phyloP scores from a whole-genome alignment of 2,113 vertebrate genomes.

The Copsychus sechellarum region DNA sequence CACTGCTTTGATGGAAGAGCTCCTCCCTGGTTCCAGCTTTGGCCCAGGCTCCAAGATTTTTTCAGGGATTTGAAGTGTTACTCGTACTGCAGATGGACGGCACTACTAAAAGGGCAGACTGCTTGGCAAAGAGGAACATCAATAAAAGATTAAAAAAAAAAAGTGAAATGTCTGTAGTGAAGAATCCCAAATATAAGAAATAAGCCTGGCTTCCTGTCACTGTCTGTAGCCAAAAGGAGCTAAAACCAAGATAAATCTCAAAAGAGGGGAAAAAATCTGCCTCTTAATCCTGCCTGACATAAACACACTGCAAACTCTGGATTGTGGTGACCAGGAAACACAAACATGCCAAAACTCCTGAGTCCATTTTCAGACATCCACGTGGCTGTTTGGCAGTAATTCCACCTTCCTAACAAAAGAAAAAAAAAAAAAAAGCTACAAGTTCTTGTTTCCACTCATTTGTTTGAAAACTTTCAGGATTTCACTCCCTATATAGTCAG shows the following conservation, averaged over 20 bases:
- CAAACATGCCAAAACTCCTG: neutral
- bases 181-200: neutral
- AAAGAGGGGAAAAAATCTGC: neutral
- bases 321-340: neutral
- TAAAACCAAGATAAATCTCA: neutral
- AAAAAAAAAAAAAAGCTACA: neutral
- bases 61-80: neutral
- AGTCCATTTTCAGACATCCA: neutral
- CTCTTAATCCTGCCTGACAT: neutral
- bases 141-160: neutral
- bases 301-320: neutral
- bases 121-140: neutral
- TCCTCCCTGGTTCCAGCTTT: neutral
- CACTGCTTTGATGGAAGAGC: neutral
- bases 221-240: neutral
- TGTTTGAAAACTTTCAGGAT: neutral
- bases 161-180: neutral
- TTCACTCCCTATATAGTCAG: neutral
- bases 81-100: neutral
- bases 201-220: neutral
- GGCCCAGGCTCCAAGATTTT: neutral
- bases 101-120: neutral
- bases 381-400: fast-evolving
- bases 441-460: neutral
- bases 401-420: neutral